phyloP scores from a whole-genome alignment of 2,888 invertebrate genomes.

The Drosophila meridiana region DNA sequence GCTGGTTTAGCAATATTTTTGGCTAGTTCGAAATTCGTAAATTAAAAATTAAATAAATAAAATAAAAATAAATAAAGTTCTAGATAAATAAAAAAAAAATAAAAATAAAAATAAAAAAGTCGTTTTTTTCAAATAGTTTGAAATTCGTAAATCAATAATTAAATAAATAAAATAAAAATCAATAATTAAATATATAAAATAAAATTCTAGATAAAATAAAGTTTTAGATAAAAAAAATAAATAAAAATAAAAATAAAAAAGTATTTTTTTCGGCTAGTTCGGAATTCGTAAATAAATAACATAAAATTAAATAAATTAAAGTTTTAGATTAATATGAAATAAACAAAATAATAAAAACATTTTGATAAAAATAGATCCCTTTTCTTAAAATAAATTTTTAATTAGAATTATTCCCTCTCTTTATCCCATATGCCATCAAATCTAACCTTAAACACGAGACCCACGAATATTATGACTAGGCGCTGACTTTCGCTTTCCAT shows the following conservation, averaged over 20 bases:
- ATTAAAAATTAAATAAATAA: background rate
- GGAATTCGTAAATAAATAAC: background rate
- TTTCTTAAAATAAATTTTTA: background rate
- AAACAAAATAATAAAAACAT: background rate
- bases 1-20: slow-evolving; percentile 80
- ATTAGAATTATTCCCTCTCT: background rate
- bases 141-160: no score
- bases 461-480: slow-evolving; percentile 12
- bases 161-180: no score
- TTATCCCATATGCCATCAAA: background rate
- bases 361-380: background rate
- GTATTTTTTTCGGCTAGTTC: slow-evolving; percentile 63
- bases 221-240: background rate
- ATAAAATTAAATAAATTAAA: background rate
- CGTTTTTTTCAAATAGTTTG: no score
- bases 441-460: background rate
- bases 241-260: background rate
- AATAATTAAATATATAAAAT: no score
- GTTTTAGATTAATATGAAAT: background rate
- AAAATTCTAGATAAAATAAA: background rate
- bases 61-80: background rate
- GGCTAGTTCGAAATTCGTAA: slow-evolving; percentile 52
- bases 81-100: background rate
- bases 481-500: slow-evolving; percentile 30
- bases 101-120: no score